Conservation (phyloP, 2,113 vertebrate genomes). For the Alectura lathami region DNA sequence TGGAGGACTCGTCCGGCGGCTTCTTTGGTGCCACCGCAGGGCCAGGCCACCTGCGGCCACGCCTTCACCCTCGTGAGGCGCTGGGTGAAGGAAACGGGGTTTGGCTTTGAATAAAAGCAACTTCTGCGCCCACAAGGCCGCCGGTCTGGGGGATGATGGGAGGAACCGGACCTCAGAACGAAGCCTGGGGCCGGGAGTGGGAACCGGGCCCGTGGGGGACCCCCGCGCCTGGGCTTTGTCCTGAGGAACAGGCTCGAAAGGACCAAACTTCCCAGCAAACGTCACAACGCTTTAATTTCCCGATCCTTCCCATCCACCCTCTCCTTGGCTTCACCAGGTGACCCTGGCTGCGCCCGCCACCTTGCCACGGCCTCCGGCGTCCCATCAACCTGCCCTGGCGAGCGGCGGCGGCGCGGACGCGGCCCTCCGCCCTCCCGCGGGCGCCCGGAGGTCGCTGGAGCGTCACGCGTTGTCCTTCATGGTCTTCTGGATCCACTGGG, state of each 20-base stretch:
- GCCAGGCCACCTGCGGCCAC: neutral
- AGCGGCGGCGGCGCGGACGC: fast-evolving
- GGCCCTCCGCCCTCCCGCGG: neutral
- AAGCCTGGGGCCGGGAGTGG: neutral
- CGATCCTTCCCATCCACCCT: neutral
- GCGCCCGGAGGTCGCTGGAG: neutral
- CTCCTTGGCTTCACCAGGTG: neutral
- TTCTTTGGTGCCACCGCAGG: neutral
- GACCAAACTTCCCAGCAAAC: neutral
- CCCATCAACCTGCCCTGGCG: neutral
- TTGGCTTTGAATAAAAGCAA: neutral
- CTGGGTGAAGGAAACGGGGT: fast-evolving
- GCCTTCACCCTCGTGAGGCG: neutral
- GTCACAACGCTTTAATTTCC: neutral
- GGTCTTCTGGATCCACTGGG: neutral
- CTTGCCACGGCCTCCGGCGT: neutral
- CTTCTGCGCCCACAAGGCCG: neutral
- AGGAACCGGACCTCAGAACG: neutral
- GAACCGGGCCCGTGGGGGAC: neutral
- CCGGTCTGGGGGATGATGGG: neutral
- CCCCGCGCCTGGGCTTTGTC: too few relatives aligned
- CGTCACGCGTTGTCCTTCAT: neutral
- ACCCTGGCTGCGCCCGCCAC: neutral
- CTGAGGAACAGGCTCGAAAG: neutral
- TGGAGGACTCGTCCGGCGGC: neutral